Base-by-base conservation (phyloP, 2,888 invertebrate genomes). In the Hylaea fasciaria region DNA sequence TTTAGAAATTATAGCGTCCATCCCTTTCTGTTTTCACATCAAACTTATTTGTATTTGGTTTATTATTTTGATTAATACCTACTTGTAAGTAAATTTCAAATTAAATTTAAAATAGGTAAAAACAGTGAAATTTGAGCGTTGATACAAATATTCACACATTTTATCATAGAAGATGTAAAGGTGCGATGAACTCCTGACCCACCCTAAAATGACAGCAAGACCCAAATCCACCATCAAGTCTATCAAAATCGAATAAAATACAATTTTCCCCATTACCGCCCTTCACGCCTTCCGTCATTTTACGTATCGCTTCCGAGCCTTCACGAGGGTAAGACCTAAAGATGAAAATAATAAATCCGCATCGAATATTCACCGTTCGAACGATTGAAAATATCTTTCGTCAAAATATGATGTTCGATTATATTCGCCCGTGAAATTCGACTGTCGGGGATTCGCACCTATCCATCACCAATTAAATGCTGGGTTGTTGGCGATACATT, bases 191-290 rank as follows among this genome's bases (percentile, higher is more conserved):
- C 70, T 77, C 72, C 76, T 74, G 75, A 76, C 77, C 80, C 72
- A 76, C 77, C 80, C 72, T 72, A 80, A 80, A 88, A 77, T 81
- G 86, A 85, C 87, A 84, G 77, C 77, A 78, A 80, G 78, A 81
- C 81, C 85, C 80, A 88, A 91, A 89, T 89, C 86, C 84, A 73
- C 82, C 86, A 87, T 86, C 85, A 83, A 87, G 88, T 87, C 89
- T 88, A 91, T 91, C 91, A 91, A 91, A 91, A 91, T 91, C 89
- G 86, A 91, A 92, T 92, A 89, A 91, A 87, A 88, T 80, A 86
- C 89, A 90, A 91, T 91, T 91, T 91, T 87, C 89, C 85, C 90
- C 82, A 91, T 91, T 91, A 91, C 89, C 89, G 87, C 87, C 88
- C 88, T 86, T 87, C 89, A 85, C 83, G 86, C 86, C 89, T 91